These are phyloP conservation scores for Fistularia commersonii DNA, from an alignment of 2,797 vertebrate genomes.

Conservation along the genomic window DNA sequence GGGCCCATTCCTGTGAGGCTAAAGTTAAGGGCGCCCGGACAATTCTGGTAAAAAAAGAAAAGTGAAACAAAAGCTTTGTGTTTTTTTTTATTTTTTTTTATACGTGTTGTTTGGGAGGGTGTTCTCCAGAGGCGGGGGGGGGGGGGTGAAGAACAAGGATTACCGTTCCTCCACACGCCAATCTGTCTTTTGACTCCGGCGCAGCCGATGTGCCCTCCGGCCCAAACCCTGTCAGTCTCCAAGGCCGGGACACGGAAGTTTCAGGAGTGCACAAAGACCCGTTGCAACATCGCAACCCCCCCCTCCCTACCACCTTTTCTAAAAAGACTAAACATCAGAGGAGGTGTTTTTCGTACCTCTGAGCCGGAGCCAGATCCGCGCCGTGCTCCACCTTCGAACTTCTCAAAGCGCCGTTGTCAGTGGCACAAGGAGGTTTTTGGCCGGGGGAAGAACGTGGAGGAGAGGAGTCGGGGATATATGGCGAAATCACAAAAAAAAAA, in stretches of 20 bases:
- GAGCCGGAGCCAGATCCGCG: slow-evolving; percentile 57
- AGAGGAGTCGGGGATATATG: slow-evolving; percentile 54
- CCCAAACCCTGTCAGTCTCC: slow-evolving; percentile 32
- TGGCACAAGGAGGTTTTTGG: slow-evolving; percentile 68
- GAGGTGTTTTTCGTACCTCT: slow-evolving; percentile 60
- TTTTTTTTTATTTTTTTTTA: too few species aligned
- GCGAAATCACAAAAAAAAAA: slow-evolving; percentile 73
- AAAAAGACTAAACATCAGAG: slow-evolving; percentile 53
- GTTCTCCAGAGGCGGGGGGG: slow-evolving; percentile 48
- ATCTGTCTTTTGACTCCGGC: slow-evolving; percentile 47
- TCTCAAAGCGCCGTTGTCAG: slow-evolving; percentile 58
- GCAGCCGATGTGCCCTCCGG: slow-evolving; percentile 45
- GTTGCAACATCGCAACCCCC: slow-evolving; percentile 26
- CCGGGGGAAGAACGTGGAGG: slow-evolving; percentile 45
- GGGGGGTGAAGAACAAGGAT: slow-evolving; percentile 52
- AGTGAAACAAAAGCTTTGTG: slow-evolving; percentile 49
- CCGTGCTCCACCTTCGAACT: slow-evolving; percentile 69
- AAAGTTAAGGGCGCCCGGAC: slow-evolving; percentile 59
- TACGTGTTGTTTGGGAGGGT: slow-evolving; percentile 49
- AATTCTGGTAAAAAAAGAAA: slow-evolving; percentile 52
- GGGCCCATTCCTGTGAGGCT: slow-evolving; percentile 51
- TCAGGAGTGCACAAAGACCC: slow-evolving; percentile 47
- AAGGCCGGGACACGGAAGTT: slow-evolving; percentile 43
- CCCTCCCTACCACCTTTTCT: slow-evolving; percentile 23
- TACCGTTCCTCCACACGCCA: slow-evolving; percentile 48